Conservation (phyloP, 2,888 invertebrate genomes). For the Drosophila kokeensis region DNA sequence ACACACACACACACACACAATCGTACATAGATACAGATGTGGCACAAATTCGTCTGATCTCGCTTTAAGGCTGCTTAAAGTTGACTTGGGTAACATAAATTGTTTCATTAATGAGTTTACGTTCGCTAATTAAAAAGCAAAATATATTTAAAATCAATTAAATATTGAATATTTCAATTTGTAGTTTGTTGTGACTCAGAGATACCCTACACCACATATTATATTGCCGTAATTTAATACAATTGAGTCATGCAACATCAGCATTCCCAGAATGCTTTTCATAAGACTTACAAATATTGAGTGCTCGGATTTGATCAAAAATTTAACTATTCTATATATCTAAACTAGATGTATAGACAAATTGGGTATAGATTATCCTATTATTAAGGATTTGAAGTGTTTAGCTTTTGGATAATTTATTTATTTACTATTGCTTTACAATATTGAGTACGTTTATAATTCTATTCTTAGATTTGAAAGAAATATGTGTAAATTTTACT, state of each 20-base stretch:
- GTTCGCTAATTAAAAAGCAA: not conserved
- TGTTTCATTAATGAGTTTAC: not conserved
- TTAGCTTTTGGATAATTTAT: not conserved
- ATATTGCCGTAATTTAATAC: not conserved
- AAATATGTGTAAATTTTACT: not conserved
- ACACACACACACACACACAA: not conserved
- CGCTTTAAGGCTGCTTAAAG: not conserved
- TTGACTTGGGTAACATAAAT: not conserved
- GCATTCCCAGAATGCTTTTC: not conserved
- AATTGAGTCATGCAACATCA: not conserved
- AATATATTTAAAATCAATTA: not conserved
- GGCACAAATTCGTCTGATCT: not conserved
- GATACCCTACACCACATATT: not conserved
- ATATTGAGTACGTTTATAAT: not conserved
- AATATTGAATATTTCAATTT: not conserved
- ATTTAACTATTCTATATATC: not conserved
- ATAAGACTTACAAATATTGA: not conserved
- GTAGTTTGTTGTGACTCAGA: not conserved
- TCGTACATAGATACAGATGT: not conserved
- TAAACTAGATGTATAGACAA: not conserved
- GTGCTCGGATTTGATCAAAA: not conserved
- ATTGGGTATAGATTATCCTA: not conserved
- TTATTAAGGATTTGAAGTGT: not conserved
- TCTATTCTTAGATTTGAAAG: not conserved
- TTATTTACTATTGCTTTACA: not conserved